Evolutionary conservation across 2,888 invertebrate genomes (phyloP).

Genomic region (Ernsta delagoae): DNA sequence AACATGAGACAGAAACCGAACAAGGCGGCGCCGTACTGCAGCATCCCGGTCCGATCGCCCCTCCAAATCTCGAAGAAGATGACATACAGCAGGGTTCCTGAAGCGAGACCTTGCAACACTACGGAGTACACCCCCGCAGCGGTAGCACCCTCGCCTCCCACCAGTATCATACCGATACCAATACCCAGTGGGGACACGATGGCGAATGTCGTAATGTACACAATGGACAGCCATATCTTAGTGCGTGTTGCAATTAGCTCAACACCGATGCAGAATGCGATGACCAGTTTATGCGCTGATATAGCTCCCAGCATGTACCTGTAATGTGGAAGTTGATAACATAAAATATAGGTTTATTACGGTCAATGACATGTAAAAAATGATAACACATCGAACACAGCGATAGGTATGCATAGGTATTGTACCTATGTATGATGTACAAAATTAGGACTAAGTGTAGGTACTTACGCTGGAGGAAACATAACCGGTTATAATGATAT

Average conservation of each 20-base stretch:
- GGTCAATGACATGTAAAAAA: background rate
- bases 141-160: conserved; percentile 83
- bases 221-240: conserved; percentile 83
- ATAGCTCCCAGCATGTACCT: conserved; percentile 94
- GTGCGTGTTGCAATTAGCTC: conserved; percentile 91
- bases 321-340: conserved; percentile 41
- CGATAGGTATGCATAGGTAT: no score
- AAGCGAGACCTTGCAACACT: conserved; percentile 92
- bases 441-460: no score
- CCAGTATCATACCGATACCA: conserved; percentile 89
- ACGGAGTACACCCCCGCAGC: conserved; percentile 87
- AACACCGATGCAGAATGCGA: conserved; percentile 95
- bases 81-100: conserved; percentile 96
- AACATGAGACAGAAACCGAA: conserved; percentile 90
- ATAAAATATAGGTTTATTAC: background rate
- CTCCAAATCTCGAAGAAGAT: conserved; percentile 97
- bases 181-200: conserved; percentile 93
- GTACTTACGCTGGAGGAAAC: no score
- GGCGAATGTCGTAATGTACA: conserved; percentile 91
- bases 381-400: background rate
- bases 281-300: conserved; percentile 93
- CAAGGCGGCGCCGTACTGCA: conserved; percentile 85
- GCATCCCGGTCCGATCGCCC: conserved; percentile 83
- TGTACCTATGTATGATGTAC: no score
- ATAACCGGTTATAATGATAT: no score